These are phyloP conservation scores for Neolamprologus cancellatus DNA, from an alignment of 2,113 vertebrate genomes.

Conservation along the genomic window DNA sequence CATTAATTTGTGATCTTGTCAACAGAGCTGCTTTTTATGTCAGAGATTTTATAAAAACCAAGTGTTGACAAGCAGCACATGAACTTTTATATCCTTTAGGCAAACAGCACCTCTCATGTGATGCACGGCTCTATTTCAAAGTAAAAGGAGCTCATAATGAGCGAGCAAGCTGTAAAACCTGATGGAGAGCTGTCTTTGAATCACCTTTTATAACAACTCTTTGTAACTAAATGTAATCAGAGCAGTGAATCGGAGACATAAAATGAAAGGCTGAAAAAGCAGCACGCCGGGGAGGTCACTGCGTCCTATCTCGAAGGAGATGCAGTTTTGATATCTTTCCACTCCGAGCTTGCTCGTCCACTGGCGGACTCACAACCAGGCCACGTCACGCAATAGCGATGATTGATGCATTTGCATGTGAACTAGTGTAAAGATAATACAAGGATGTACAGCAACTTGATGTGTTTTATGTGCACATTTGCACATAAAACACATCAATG, in stretches of 20 bases:
- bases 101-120: not conserved
- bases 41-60: not conserved
- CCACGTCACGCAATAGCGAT: not conserved
- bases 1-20: not conserved
- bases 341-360: not conserved
- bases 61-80: not conserved
- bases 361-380: not conserved
- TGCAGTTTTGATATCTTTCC: slow-evolving; percentile 16
- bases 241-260: not conserved
- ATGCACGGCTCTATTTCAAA: not conserved
- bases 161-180: not conserved
- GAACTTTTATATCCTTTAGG: not conserved
- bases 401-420: not conserved
- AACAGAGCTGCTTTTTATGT: not conserved
- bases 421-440: not conserved
- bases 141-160: not conserved
- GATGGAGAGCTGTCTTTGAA: not conserved
- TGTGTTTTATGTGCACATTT: not conserved
- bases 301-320: slow-evolving; percentile 13
- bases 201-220: slow-evolving; percentile 9
- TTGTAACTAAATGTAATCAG: slow-evolving; percentile 24
- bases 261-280: not conserved
- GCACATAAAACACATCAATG: not conserved
- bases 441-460: not conserved
- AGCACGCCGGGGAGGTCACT: not conserved